These are phyloP conservation scores for Lasioglossum zephyrum DNA, from an alignment of 2,888 invertebrate species.

Conservation along the genomic window DNA sequence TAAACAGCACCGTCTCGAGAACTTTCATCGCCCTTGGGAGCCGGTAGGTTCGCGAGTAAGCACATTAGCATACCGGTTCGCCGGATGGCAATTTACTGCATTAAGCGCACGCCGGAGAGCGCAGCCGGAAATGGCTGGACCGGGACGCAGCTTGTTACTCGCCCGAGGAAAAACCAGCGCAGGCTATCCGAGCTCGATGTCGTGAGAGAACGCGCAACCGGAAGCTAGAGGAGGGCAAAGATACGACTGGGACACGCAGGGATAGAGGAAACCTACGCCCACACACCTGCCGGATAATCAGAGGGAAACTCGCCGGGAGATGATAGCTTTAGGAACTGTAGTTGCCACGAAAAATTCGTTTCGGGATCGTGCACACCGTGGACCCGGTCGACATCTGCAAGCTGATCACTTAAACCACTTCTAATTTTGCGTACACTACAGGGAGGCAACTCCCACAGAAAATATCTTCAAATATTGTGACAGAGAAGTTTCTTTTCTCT, in stretches of 20 bases:
- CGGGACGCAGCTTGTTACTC: conserved; percentile 4
- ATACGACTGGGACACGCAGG: background rate
- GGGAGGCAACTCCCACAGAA: too few relatives aligned
- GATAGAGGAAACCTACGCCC: background rate
- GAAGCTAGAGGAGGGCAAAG: background rate
- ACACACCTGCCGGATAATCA: background rate
- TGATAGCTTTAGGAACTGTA: background rate
- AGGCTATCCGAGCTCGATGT: background rate
- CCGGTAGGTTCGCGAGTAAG: conserved; percentile 70
- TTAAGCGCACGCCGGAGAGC: conserved; percentile 61
- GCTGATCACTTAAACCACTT: too few relatives aligned
- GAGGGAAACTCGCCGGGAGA: background rate
- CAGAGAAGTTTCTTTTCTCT: too few relatives aligned
- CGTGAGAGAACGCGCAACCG: background rate
- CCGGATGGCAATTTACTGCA: conserved; percentile 77
- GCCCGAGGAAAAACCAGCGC: conserved; percentile 22
- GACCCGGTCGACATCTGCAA: background rate
- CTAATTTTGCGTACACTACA: too few relatives aligned
- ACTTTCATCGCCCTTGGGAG: conserved; percentile 73
- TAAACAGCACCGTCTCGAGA: conserved; percentile 72
- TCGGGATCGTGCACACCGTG: background rate
- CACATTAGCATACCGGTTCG: conserved; percentile 77
- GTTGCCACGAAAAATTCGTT: background rate
- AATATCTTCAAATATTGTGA: too few relatives aligned
- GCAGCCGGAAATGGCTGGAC: conserved; percentile 21